Percentiles rank a stretch among this genome's conserved stretches.
Conservation (phyloP, 2,113 vertebrate species). For the Epinephelus moara region DNA sequence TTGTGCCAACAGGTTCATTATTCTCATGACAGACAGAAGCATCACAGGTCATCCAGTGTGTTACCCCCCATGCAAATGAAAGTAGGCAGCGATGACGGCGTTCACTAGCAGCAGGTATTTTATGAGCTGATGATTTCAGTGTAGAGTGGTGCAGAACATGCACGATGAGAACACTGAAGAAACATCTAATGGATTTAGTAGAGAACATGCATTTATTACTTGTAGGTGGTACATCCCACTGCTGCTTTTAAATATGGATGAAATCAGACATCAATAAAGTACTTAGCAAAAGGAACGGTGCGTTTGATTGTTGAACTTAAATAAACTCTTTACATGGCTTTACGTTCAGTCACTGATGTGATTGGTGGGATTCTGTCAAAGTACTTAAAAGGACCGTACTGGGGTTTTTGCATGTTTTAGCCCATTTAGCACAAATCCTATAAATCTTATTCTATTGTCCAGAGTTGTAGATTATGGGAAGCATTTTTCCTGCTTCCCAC, state of each 20-base stretch:
- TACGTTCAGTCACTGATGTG: background rate
- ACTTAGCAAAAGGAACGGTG: background rate
- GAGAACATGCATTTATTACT: constrained; percentile 45
- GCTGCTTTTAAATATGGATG: constrained; percentile 14
- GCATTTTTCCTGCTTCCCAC: background rate
- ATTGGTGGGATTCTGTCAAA: background rate
- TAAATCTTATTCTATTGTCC: background rate
- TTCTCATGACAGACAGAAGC: constrained; percentile 43
- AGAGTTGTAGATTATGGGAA: background rate
- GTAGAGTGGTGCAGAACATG: constrained; percentile 30
- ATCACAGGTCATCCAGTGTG: background rate
- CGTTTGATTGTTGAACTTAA: background rate
- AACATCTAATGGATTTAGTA: constrained; percentile 11
- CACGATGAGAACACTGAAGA: constrained; percentile 28
- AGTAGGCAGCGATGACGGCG: background rate
- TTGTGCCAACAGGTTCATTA: background rate
- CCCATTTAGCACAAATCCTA: background rate
- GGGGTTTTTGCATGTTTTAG: constrained; percentile 25
- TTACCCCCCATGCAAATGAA: constrained; percentile 54
- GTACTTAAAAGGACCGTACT: background rate
- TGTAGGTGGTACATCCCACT: background rate
- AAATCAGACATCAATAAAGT: constrained; percentile 28
- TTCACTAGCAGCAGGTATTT: constrained; percentile 2
- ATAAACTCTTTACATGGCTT: background rate
- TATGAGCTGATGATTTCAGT: background rate